phyloP scores from a whole-genome alignment of 2,113 vertebrate genomes.

The Cochlearius cochlearius region DNA sequence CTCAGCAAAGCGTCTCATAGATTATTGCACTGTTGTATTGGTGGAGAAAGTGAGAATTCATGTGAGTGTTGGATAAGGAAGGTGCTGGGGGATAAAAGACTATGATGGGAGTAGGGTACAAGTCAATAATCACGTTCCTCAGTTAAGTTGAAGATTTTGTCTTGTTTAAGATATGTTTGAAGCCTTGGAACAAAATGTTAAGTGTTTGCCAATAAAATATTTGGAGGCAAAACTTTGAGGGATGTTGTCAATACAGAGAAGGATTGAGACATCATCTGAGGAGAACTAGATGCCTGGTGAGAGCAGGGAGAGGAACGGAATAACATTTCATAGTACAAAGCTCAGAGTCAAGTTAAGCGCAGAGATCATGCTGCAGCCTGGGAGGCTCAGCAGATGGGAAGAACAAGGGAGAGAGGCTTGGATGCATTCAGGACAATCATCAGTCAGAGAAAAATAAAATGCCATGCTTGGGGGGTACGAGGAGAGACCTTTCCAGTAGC shows the following conservation, averaged over 20 bases:
- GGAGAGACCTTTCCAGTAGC: background rate
- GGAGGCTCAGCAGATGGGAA: background rate
- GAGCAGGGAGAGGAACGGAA: background rate
- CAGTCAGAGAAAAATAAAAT: background rate
- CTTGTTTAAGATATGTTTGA: background rate
- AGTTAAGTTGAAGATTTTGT: background rate
- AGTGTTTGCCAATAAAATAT: background rate
- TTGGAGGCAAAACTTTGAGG: background rate
- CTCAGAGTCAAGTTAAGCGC: fast-evolving
- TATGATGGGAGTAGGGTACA: fast-evolving
- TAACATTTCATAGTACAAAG: background rate
- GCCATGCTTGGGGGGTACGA: background rate
- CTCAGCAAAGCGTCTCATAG: background rate
- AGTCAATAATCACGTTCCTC: background rate
- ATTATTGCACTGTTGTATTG: background rate
- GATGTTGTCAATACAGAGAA: background rate
- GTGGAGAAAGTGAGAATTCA: background rate
- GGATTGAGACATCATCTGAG: background rate
- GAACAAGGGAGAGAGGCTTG: background rate
- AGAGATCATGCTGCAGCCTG: background rate
- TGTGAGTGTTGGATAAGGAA: background rate
- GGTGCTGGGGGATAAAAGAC: background rate
- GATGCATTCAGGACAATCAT: background rate
- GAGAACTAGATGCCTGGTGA: background rate
- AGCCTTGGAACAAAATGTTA: background rate